Conservation (phyloP, 1,140 invertebrate species). For the Drosophila guanche region DNA sequence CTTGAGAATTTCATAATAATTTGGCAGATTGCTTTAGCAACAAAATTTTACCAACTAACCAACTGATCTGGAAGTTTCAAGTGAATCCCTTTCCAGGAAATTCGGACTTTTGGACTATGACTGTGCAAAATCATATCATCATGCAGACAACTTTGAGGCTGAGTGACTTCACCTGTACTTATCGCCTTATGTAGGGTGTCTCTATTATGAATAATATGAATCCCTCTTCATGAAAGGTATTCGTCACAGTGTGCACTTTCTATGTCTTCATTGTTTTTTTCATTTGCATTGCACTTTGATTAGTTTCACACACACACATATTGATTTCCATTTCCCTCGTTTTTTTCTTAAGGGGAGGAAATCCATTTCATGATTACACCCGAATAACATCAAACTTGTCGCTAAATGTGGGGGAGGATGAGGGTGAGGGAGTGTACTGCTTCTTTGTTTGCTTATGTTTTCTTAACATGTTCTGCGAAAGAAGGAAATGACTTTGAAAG, state of each 20-base stretch:
- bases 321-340: conserved; percentile 36
- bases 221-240: too few relatives aligned
- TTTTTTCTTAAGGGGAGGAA: conserved; percentile 4
- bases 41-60: too few relatives aligned
- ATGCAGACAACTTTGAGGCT: too few relatives aligned
- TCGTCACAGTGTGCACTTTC: conserved; percentile 10
- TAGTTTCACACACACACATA: conserved; percentile 51
- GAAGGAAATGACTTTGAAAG: conserved; percentile 68
- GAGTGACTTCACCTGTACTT: too few relatives aligned
- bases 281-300: conserved; percentile 53
- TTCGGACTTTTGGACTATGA: too few relatives aligned
- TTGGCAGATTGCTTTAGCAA: too few relatives aligned
- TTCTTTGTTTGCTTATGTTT: conserved; percentile 57
- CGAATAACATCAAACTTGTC: conserved; percentile 33
- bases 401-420: neutral
- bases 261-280: conserved; percentile 37
- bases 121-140: too few relatives aligned
- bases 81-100: too few relatives aligned
- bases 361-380: conserved; percentile 16
- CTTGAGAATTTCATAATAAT: too few relatives aligned
- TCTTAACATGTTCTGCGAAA: conserved; percentile 72
- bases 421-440: conserved; percentile 6
- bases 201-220: too few relatives aligned
- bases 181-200: too few relatives aligned
- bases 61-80: too few relatives aligned